Evolutionary conservation across 2,113 vertebrate species (phyloP).

Genomic region (Aegithalos caudatus): DNA sequence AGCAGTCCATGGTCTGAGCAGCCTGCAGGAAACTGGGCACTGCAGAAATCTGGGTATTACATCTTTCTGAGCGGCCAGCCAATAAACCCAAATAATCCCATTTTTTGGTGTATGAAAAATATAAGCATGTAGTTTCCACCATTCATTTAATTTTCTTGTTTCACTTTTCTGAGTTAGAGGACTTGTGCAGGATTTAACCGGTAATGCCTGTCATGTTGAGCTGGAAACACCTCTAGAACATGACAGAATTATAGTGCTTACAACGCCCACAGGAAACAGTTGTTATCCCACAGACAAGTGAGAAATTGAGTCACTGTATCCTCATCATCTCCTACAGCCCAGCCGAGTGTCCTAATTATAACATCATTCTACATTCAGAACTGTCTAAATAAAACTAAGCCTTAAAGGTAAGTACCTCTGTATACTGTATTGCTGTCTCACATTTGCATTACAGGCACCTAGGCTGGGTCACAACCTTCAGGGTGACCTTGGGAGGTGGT

Average conservation of each 20-base stretch:
- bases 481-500: background rate
- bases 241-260: background rate
- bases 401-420: background rate
- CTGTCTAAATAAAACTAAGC: background rate
- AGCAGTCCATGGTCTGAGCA: background rate
- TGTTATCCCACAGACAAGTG: constrained; percentile 44
- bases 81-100: background rate
- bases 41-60: background rate
- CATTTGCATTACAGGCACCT: background rate
- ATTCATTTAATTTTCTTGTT: background rate
- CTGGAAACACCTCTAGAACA: constrained; percentile 20
- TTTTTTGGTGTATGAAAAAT: background rate
- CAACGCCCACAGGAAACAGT: constrained; percentile 45
- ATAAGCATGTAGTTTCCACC: background rate
- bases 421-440: accelerated
- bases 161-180: background rate
- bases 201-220: background rate
- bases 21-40: background rate
- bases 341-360: constrained; percentile 11
- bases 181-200: background rate
- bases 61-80: background rate
- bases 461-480: background rate
- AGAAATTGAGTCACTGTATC: constrained; percentile 44
- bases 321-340: constrained; percentile 36
- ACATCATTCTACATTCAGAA: background rate